A percentile compares a stretch with the other conserved stretches of the same genome.
phyloP scores from a whole-genome alignment of 1,140 invertebrate species.

The Heliconius melpomene region DNA sequence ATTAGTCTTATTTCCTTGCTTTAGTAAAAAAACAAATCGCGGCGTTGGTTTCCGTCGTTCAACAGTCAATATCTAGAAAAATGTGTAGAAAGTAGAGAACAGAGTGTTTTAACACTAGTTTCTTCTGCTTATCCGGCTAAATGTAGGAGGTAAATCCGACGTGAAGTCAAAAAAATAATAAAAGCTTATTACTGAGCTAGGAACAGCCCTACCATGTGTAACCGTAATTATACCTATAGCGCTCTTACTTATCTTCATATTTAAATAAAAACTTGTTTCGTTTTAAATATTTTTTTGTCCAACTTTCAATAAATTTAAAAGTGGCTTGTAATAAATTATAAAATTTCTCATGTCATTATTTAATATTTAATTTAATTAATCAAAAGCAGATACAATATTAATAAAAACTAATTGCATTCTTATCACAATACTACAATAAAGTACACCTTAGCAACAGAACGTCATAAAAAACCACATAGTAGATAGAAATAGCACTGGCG shows the following conservation, averaged over 20 bases:
- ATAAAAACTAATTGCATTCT: background rate
- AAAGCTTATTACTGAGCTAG: background rate
- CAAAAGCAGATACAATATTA: too few relatives aligned
- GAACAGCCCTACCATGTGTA: slow-evolving; percentile 36
- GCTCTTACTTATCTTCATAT: slow-evolving; percentile 36
- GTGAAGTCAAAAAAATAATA: background rate
- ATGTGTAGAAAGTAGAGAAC: too few relatives aligned
- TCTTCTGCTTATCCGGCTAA: too few relatives aligned
- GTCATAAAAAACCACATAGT: slow-evolving; percentile 51
- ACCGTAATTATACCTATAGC: slow-evolving; percentile 28
- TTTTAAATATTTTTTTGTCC: slow-evolving; percentile 11
- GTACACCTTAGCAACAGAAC: slow-evolving; percentile 12
- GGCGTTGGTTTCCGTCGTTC: too few relatives aligned
- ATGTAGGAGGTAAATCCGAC: too few relatives aligned
- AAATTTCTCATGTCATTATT: slow-evolving; percentile 6
- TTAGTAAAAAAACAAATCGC: too few relatives aligned
- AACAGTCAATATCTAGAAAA: too few relatives aligned
- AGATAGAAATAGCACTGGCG: slow-evolving; percentile 46
- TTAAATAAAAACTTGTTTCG: slow-evolving; percentile 38
- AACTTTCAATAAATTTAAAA: background rate
- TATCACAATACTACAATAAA: background rate
- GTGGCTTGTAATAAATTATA: background rate
- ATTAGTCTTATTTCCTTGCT: too few relatives aligned
- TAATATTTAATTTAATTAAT: too few relatives aligned
- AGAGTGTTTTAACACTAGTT: too few relatives aligned